phyloP scores from a whole-genome alignment of 2,888 invertebrate genomes.

The Acleris holmiana region DNA sequence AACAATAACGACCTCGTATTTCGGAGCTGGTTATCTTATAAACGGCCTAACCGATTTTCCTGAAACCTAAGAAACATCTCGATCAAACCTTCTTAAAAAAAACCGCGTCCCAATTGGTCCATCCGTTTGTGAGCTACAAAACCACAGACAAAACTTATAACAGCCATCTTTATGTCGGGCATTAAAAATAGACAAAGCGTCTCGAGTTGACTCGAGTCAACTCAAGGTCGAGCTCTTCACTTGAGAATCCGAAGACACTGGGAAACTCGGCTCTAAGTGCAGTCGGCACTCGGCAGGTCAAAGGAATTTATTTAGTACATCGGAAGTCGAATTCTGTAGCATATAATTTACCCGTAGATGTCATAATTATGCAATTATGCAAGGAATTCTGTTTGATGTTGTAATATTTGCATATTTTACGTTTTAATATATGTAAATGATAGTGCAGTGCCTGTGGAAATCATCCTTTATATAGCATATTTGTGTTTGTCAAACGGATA shows the following conservation, averaged over 20 bases:
- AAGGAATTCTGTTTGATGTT: not conserved
- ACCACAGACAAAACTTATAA: no score
- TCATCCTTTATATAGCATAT: not conserved
- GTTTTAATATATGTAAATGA: not conserved
- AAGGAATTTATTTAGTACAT: not conserved
- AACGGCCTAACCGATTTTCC: no score
- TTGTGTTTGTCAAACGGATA: no score
- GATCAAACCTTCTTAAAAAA: no score
- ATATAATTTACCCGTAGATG: not conserved
- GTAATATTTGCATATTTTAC: not conserved
- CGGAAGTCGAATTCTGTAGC: not conserved
- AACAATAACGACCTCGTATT: no score
- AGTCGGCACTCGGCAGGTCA: not conserved
- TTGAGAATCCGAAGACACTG: not conserved
- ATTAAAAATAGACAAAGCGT: not conserved
- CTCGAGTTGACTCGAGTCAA: not conserved
- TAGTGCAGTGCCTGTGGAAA: not conserved
- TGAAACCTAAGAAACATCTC: no score
- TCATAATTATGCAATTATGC: conserved; percentile 2
- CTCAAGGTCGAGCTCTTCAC: not conserved
- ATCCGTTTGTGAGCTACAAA: no score
- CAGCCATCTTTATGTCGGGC: not conserved
- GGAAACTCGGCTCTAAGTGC: no score
- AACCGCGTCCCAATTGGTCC: no score
- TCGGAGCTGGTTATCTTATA: no score